Conservation (phyloP, 2,113 vertebrate species). For the Gallinago jamesoni region DNA sequence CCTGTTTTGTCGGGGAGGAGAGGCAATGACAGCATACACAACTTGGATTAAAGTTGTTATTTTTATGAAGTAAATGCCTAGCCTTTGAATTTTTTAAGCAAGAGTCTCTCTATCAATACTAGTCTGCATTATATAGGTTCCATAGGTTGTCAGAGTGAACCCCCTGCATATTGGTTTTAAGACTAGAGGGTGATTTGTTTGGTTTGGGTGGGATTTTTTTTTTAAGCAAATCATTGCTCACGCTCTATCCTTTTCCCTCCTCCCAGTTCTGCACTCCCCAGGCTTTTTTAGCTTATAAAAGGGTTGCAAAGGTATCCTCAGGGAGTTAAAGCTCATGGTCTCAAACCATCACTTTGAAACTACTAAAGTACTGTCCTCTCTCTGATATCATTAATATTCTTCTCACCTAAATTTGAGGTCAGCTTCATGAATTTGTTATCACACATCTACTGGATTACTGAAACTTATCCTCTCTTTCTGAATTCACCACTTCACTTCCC, state of each 20-base stretch:
- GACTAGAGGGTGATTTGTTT: neutral
- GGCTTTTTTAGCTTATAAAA: neutral
- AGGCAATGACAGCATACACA: neutral
- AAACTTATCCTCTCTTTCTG: neutral
- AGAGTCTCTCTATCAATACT: neutral
- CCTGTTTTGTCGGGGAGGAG: neutral
- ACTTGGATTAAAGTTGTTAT: neutral
- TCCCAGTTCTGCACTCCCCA: neutral
- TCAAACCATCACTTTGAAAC: neutral
- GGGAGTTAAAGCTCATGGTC: neutral
- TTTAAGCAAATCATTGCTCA: neutral
- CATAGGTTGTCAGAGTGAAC: neutral
- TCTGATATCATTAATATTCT: neutral
- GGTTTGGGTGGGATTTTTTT: neutral
- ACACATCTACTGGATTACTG: neutral
- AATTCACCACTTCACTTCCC: neutral
- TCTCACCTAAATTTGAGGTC: neutral
- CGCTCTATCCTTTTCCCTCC: neutral
- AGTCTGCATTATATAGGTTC: fast-evolving
- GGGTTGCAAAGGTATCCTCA: neutral
- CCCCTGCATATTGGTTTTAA: neutral
- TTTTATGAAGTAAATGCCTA: neutral
- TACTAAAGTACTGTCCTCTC: neutral
- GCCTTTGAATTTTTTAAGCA: neutral
- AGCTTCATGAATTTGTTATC: slow-evolving; percentile 4